These are phyloP conservation scores for Myopa testacea DNA, from an alignment of 2,888 invertebrate genomes.

Conservation along the genomic window DNA sequence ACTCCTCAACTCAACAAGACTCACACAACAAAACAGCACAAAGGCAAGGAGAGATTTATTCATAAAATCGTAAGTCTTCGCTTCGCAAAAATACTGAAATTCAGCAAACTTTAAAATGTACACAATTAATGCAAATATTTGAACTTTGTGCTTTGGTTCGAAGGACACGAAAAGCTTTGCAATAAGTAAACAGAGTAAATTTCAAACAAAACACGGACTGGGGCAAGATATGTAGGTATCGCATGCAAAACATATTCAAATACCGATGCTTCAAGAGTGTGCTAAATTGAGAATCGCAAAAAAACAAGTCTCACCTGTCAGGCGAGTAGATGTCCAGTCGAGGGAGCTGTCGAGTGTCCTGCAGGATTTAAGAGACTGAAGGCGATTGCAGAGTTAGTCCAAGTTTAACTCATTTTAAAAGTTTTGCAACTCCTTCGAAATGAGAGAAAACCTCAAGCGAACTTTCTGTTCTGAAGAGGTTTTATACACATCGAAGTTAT, in stretches of 20 bases:
- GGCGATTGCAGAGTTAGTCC: not conserved
- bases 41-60: slow-evolving; percentile 36
- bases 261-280: slow-evolving; percentile 2
- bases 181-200: not conserved
- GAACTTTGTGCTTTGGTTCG: slow-evolving; percentile 24
- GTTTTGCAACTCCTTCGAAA: not conserved
- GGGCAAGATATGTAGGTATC: not conserved
- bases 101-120: slow-evolving; percentile 25
- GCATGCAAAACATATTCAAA: slow-evolving; percentile 17
- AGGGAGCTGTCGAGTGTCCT: not conserved
- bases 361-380: not conserved
- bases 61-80: slow-evolving; percentile 26
- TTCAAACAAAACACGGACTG: not conserved
- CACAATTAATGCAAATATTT: slow-evolving; percentile 38
- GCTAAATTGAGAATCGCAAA: not conserved
- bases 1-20: not conserved
- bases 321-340: not conserved
- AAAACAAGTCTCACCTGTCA: not conserved
- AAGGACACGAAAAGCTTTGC: too few species aligned
- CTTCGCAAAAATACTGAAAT: not conserved
- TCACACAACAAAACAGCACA: not conserved
- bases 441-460: too few species aligned
- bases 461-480: too few species aligned
- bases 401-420: slow-evolving; percentile 15
- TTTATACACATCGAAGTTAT: too few species aligned